Percentiles rank a stretch among this genome's conserved stretches.
Conservation (phyloP, 2,797 vertebrate species). For the Falco columbarius region DNA sequence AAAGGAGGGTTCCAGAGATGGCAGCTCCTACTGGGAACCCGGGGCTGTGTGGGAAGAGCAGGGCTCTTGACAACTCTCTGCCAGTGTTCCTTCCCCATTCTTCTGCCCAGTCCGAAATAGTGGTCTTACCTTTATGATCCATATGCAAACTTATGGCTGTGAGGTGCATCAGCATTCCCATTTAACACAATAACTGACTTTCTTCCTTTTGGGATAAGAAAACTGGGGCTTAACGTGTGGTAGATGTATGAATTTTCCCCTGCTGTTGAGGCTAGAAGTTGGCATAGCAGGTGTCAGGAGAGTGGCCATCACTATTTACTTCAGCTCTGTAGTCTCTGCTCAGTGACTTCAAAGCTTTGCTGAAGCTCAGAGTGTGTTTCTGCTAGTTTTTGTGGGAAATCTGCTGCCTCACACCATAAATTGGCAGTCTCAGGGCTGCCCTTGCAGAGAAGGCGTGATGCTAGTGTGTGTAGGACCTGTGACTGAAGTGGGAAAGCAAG, state of each 20-base stretch:
- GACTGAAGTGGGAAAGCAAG: not conserved
- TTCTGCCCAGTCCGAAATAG: not conserved
- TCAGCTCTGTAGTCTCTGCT: not conserved
- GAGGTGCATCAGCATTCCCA: not conserved
- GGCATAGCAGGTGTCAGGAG: not conserved
- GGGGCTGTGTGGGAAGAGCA: not conserved
- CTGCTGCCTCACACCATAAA: not conserved
- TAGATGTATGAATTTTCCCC: not conserved
- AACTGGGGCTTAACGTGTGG: not conserved
- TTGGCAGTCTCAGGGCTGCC: not conserved
- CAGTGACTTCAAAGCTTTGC: not conserved
- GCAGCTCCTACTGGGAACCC: not conserved
- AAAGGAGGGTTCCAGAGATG: not conserved
- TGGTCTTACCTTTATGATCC: not conserved
- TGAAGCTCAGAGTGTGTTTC: not conserved
- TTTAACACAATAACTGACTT: not conserved
- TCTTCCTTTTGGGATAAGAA: not conserved
- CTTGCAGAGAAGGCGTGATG: accelerated
- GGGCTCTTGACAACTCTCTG: not conserved
- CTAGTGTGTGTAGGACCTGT: not conserved
- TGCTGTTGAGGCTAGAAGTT: not conserved
- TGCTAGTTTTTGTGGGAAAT: not conserved
- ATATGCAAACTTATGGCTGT: not conserved
- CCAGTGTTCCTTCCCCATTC: not conserved
- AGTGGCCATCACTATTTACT: not conserved